phyloP scores from a whole-genome alignment of 2,888 invertebrate species.

The Agrochola macilenta region DNA sequence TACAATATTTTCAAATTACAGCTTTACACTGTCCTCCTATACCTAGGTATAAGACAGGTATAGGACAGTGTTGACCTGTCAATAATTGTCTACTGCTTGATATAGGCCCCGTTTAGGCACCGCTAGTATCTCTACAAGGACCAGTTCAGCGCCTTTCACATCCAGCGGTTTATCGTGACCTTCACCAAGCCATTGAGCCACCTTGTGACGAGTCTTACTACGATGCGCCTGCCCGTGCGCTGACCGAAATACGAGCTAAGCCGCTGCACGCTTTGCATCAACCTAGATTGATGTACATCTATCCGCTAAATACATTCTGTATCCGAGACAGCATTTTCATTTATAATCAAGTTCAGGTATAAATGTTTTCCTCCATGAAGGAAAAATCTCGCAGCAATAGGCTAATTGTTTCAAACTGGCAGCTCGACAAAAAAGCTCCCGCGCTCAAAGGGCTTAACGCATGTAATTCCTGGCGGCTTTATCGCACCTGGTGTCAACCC shows the following conservation, averaged over 20 bases:
- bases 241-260: neutral
- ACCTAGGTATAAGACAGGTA: too few relatives aligned
- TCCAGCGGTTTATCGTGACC: neutral
- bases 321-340: neutral
- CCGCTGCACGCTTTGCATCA: neutral
- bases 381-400: constrained; percentile 24
- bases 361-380: neutral
- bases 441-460: constrained; percentile 5
- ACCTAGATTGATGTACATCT: neutral
- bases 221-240: neutral
- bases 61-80: neutral
- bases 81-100: neutral
- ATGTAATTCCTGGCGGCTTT: constrained; percentile 40
- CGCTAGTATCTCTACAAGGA: neutral
- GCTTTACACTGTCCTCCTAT: too few relatives aligned
- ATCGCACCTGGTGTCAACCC: constrained; percentile 49
- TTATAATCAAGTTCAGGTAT: neutral
- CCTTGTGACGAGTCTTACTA: neutral
- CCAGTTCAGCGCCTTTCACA: too few relatives aligned
- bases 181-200: too few relatives aligned
- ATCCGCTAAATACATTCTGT: too few relatives aligned
- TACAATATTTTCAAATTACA: neutral
- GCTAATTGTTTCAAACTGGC: constrained; percentile 40
- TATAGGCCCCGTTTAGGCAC: too few relatives aligned
- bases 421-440: constrained; percentile 34